These are phyloP conservation scores for Diplogasteroides magnus DNA, from an alignment of 1,140 invertebrate genomes.

Conservation along the genomic window DNA sequence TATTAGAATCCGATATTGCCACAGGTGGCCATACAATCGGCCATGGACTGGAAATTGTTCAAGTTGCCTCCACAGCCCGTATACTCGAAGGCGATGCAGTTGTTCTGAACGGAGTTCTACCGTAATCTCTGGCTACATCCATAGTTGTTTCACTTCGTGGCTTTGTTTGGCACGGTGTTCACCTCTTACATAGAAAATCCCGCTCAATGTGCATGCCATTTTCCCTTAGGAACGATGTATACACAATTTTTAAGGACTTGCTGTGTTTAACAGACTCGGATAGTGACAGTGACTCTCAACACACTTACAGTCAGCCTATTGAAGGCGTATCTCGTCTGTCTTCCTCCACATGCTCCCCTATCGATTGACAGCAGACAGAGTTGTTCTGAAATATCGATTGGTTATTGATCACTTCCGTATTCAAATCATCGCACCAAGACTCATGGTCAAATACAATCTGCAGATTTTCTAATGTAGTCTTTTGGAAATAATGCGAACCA, in stretches of 20 bases:
- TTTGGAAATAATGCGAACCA: no score
- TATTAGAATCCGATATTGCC: conserved; percentile 39
- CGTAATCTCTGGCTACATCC: no score
- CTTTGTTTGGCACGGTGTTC: no score
- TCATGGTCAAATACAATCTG: no score
- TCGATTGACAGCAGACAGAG: conserved; percentile 52
- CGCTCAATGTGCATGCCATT: no score
- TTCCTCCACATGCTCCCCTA: conserved; percentile 47
- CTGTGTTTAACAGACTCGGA: neutral
- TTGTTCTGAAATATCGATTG: conserved; percentile 52
- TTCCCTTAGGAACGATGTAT: no score
- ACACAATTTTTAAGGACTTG: no score
- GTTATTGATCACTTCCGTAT: no score
- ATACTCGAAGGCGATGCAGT: conserved; percentile 52
- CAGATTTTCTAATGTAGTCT: no score
- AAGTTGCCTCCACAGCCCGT: conserved; percentile 52
- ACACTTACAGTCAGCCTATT: conserved; percentile 48
- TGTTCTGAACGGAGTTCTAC: conserved; percentile 42
- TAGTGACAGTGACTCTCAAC: neutral
- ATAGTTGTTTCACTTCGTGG: no score
- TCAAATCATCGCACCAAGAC: no score
- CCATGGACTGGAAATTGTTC: conserved; percentile 47
- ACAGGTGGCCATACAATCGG: conserved; percentile 40
- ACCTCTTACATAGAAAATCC: no score
- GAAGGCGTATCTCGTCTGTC: conserved; percentile 49